Evolutionary conservation across 2,888 invertebrate species (phyloP).

Genomic region (Ernsta delagoae): DNA sequence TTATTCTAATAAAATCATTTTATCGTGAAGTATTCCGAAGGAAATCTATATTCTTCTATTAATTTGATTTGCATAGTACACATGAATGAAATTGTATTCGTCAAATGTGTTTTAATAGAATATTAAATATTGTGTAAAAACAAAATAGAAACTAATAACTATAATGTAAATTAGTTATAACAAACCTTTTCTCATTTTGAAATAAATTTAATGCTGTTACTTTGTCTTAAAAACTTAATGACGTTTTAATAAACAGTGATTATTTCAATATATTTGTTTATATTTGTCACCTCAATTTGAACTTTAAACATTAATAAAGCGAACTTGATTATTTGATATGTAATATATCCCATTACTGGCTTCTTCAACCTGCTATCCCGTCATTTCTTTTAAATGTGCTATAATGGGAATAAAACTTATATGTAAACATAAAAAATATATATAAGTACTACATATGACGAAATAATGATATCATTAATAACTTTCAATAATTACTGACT

Average conservation of each 20-base stretch:
- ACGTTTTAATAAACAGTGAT: slow-evolving; percentile 81
- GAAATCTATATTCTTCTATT: slow-evolving; percentile 49
- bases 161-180: slow-evolving; percentile 46
- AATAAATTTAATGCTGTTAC: slow-evolving; percentile 77
- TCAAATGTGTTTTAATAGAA: slow-evolving; percentile 32
- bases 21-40: slow-evolving; percentile 48
- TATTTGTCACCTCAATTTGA: slow-evolving; percentile 41
- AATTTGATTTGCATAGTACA: slow-evolving; percentile 43
- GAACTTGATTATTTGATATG: no score
- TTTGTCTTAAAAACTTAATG: slow-evolving; percentile 78
- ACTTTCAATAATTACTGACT: no score
- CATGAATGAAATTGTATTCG: slow-evolving; percentile 24
- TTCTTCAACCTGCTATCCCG: no score
- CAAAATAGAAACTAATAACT: slow-evolving; percentile 33
- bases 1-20: slow-evolving; percentile 47
- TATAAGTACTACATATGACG: no score
- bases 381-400: no score
- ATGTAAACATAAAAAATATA: no score
- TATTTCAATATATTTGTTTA: slow-evolving; percentile 55
- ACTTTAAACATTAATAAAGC: no score
- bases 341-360: no score
- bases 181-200: slow-evolving; percentile 66
- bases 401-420: no score
- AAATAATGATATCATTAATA: no score
- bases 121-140: slow-evolving; percentile 44